phyloP scores from a whole-genome alignment of 2,797 vertebrate species.

The Monodelphis domestica region DNA sequence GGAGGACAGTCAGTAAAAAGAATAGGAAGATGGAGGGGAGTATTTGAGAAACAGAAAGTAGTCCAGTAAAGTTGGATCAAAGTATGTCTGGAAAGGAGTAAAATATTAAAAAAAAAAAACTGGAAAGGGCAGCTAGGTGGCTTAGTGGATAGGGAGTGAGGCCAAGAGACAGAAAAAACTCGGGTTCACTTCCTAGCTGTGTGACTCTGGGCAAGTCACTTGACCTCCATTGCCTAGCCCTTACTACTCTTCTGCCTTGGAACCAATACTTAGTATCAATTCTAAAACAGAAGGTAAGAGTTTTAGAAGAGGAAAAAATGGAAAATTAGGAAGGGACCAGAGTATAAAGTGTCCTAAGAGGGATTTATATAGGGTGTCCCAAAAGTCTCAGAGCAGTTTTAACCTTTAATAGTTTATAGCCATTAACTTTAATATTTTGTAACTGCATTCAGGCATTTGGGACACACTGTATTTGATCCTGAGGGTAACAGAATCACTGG shows the following conservation, averaged over 20 bases:
- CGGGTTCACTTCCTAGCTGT: too few species aligned
- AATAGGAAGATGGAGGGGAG: not conserved
- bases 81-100: not conserved
- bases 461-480: not conserved
- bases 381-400: not conserved
- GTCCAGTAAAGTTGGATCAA: not conserved
- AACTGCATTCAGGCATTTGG: not conserved
- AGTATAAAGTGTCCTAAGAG: not conserved
- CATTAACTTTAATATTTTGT: not conserved
- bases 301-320: too few species aligned
- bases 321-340: not conserved
- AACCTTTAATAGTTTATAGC: not conserved
- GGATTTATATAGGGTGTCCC: not conserved
- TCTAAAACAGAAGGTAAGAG: too few species aligned
- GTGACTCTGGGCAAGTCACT: too few species aligned
- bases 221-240: too few species aligned
- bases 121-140: too few species aligned
- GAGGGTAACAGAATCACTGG: not conserved
- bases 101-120: too few species aligned
- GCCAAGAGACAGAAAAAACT: too few species aligned
- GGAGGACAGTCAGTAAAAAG: not conserved
- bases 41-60: not conserved
- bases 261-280: too few species aligned
- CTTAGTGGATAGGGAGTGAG: too few species aligned
- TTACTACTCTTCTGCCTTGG: too few species aligned